Conservation (phyloP, 2,113 vertebrate genomes). For the Tretioscincus oriximinensis region DNA sequence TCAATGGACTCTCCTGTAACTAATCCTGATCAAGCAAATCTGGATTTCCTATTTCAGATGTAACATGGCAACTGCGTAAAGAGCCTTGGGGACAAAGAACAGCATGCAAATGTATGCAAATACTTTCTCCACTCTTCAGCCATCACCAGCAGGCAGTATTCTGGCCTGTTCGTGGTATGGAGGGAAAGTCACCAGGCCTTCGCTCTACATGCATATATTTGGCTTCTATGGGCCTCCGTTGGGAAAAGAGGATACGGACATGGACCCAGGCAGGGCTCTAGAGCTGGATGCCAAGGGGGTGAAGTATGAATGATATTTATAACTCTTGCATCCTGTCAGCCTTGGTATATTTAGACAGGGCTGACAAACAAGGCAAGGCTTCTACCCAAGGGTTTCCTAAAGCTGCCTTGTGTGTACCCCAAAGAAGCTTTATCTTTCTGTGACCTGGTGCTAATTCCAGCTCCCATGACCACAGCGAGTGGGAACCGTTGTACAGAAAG, state of each 20-base stretch:
- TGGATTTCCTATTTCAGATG: no score
- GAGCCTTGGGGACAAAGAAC: no score
- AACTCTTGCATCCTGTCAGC: slow-evolving; percentile 16
- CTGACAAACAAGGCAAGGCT: neutral
- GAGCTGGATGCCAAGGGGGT: slow-evolving; percentile 1
- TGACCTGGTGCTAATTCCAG: no score
- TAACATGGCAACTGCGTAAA: no score
- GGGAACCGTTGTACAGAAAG: neutral
- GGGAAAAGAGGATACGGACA: neutral
- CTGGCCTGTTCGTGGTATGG: neutral
- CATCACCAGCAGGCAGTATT: no score
- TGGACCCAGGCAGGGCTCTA: neutral
- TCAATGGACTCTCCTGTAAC: no score
- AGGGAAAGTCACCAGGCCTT: neutral
- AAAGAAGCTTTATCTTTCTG: neutral
- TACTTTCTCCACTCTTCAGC: neutral
- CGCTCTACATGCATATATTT: neutral
- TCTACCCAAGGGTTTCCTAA: neutral
- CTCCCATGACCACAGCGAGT: neutral
- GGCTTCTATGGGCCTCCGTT: neutral
- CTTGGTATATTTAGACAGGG: slow-evolving; percentile 23
- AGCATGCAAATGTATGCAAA: neutral
- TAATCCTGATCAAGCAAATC: no score
- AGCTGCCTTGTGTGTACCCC: neutral
- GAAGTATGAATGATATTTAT: slow-evolving; percentile 22